These are phyloP conservation scores for Cephus runcator DNA, from an alignment of 2,888 invertebrate genomes.

Conservation along the genomic window DNA sequence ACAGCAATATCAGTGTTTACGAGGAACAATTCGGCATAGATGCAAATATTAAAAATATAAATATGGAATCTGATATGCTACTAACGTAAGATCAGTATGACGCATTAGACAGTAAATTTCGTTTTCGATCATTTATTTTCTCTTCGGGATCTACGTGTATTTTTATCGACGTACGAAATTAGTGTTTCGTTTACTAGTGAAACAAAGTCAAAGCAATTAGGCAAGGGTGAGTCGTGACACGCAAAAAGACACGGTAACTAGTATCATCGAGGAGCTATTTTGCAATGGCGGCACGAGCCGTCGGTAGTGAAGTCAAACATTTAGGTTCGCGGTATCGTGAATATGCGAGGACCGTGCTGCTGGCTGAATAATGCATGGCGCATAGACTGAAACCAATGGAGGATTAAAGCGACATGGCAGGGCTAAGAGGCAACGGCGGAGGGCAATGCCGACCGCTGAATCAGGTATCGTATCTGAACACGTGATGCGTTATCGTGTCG, in stretches of 20 bases:
- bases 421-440: background rate
- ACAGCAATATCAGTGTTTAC: background rate
- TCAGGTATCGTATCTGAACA: slow-evolving; percentile 8
- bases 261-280: background rate
- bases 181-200: background rate
- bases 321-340: slow-evolving; percentile 36
- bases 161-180: background rate
- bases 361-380: slow-evolving; percentile 41
- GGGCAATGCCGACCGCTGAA: slow-evolving; percentile 1
- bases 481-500: slow-evolving; percentile 5
- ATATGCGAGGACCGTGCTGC: slow-evolving; percentile 39
- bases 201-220: background rate
- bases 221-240: background rate
- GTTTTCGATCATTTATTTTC: background rate
- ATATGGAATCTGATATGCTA: no score
- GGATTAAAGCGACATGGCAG: slow-evolving; percentile 40
- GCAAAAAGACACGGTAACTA: background rate
- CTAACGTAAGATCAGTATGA: background rate
- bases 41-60: no score
- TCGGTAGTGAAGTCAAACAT: slow-evolving; percentile 34
- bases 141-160: background rate
- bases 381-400: slow-evolving; percentile 39
- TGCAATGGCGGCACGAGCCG: background rate
- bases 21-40: no score
- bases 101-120: background rate